Evolutionary conservation across 2,888 invertebrate species (phyloP).

Genomic region (Acanthosepion lycidas): DNA sequence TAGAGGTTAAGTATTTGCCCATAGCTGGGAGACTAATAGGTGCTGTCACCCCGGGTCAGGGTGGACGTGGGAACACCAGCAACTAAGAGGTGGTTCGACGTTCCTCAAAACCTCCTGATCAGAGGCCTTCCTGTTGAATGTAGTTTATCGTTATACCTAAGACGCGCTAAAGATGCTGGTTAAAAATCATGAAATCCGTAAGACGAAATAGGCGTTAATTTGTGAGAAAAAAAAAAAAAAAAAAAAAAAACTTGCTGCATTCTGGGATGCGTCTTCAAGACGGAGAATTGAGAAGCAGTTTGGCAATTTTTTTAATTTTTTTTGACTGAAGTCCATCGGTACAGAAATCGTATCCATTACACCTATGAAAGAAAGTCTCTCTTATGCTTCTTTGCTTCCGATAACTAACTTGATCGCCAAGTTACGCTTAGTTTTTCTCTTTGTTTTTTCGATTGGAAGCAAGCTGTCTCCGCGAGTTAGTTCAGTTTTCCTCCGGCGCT

Average conservation of each 20-base stretch:
- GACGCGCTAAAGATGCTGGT: too few relatives aligned
- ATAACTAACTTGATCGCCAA: not conserved
- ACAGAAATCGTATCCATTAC: not conserved
- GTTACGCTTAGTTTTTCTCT: not conserved
- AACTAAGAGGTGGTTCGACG: too few relatives aligned
- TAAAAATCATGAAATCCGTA: too few relatives aligned
- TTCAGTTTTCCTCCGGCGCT: not conserved
- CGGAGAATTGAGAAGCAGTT: not conserved
- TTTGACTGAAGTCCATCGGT: not conserved
- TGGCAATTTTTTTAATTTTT: not conserved
- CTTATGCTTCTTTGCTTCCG: not conserved
- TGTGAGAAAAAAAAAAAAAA: too few relatives aligned
- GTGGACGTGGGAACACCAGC: too few relatives aligned
- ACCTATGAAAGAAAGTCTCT: not conserved
- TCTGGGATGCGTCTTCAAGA: not conserved
- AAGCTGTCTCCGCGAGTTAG: slow-evolving; percentile 8
- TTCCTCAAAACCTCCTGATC: too few relatives aligned
- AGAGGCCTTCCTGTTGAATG: too few relatives aligned
- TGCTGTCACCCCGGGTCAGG: too few relatives aligned
- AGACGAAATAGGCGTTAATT: too few relatives aligned
- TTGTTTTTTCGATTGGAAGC: not conserved
- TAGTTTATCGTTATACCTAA: too few relatives aligned
- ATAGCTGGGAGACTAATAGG: too few relatives aligned
- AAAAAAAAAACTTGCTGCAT: not conserved
- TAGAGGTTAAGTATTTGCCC: too few relatives aligned